These are phyloP conservation scores for Nesoenas mayeri DNA, from an alignment of 2,113 vertebrate genomes.

Conservation along the genomic window DNA sequence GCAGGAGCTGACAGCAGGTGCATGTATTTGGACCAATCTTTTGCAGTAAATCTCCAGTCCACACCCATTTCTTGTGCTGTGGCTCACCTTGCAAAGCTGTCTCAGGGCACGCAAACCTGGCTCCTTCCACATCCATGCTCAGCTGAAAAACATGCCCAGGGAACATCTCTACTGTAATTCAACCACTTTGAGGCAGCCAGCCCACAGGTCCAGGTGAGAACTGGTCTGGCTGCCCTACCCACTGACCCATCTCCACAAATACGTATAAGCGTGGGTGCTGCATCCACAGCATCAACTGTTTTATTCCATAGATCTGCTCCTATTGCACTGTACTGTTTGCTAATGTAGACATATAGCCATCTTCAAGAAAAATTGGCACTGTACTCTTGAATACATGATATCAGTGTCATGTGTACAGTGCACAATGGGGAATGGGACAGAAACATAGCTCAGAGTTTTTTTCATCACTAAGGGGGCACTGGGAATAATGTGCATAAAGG, in stretches of 20 bases:
- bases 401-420: neutral
- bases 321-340: neutral
- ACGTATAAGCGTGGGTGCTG: neutral
- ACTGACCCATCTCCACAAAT: neutral
- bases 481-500: neutral
- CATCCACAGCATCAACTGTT: neutral
- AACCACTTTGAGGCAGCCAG: neutral
- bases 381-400: neutral
- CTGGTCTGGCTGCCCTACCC: neutral
- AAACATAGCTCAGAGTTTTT: neutral
- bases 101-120: rapidly evolving
- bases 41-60: neutral
- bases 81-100: neutral
- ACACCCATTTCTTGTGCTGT: neutral
- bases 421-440: neutral
- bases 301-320: neutral
- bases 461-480: neutral
- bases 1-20: neutral
- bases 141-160: neutral
- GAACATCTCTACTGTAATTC: neutral
- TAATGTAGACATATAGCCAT: neutral
- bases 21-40: neutral
- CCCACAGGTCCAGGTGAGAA: neutral
- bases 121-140: neutral
- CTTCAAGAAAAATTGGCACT: neutral